Evolutionary conservation across 2,888 invertebrate genomes (phyloP).

Genomic region (Polia nebulosa): DNA sequence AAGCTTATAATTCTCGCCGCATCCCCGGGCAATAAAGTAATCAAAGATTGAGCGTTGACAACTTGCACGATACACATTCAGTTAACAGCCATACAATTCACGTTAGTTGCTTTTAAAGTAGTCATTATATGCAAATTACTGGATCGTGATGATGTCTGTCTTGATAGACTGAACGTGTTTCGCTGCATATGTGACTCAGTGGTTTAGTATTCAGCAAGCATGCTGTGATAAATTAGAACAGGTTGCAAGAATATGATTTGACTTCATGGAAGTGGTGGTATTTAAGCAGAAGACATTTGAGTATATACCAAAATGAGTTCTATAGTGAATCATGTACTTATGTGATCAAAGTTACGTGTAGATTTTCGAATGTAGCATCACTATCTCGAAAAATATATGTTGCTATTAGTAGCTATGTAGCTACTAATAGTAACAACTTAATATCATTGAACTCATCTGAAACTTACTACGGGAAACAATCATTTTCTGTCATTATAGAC

Average conservation of each 20-base stretch:
- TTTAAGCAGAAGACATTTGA: background rate
- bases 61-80: slow-evolving; percentile 78
- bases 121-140: slow-evolving; percentile 87
- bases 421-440: too few relatives aligned
- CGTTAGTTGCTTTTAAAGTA: slow-evolving; percentile 84
- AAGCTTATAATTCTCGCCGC: slow-evolving; percentile 68
- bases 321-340: background rate
- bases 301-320: too few relatives aligned
- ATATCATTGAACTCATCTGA: background rate
- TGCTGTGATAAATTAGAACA: slow-evolving; percentile 49
- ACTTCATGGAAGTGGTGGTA: background rate
- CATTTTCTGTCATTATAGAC: background rate
- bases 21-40: slow-evolving; percentile 75
- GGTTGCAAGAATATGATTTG: slow-evolving; percentile 48
- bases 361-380: background rate
- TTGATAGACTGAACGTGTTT: slow-evolving; percentile 80
- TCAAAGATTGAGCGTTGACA: slow-evolving; percentile 83
- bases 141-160: slow-evolving; percentile 81
- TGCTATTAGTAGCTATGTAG: too few relatives aligned
- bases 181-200: slow-evolving; percentile 61
- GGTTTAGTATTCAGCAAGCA: slow-evolving; percentile 58
- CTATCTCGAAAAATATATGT: too few relatives aligned
- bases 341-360: too few relatives aligned
- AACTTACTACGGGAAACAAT: background rate
- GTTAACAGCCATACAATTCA: slow-evolving; percentile 79